These are phyloP conservation scores for Furcula furcula DNA, from an alignment of 2,888 invertebrate genomes.

Conservation along the genomic window DNA sequence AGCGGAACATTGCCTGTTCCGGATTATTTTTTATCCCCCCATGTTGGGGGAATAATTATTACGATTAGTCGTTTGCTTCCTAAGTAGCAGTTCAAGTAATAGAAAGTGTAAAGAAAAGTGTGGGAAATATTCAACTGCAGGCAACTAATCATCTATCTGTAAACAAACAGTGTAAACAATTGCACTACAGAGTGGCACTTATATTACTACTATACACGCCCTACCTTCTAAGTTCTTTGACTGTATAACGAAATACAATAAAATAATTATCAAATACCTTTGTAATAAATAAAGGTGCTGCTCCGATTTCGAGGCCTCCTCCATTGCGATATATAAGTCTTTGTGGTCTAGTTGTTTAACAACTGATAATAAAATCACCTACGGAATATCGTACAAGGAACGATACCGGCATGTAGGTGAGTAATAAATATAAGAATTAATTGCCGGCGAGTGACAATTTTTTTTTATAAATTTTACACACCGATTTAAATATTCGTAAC, in stretches of 20 bases:
- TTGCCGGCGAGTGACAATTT: no score
- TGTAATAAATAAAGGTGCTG: constrained; percentile 45
- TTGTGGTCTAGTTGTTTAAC: no score
- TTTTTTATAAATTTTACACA: neutral
- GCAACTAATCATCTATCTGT: constrained; percentile 25
- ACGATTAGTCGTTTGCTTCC: constrained; percentile 10
- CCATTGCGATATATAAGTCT: no score
- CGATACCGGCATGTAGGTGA: neutral
- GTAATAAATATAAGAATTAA: no score
- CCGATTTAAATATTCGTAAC: neutral
- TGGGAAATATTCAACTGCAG: constrained; percentile 28
- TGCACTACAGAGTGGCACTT: constrained; percentile 6
- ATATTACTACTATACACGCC: neutral
- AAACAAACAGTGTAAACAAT: constrained; percentile 26
- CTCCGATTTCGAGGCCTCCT: constrained; percentile 50
- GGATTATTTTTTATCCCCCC: neutral
- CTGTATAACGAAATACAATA: no score
- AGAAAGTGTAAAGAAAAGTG: constrained; percentile 38
- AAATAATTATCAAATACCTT: constrained; percentile 38
- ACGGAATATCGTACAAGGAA: neutral
- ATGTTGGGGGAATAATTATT: neutral
- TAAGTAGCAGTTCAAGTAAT: constrained; percentile 18
- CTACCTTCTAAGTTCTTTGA: no score
- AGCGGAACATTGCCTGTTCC: neutral
- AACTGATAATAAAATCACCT: constrained; percentile 23